These are phyloP conservation scores for Mayetiola destructor DNA, from an alignment of 2,888 invertebrate species.

Conservation along the genomic window DNA sequence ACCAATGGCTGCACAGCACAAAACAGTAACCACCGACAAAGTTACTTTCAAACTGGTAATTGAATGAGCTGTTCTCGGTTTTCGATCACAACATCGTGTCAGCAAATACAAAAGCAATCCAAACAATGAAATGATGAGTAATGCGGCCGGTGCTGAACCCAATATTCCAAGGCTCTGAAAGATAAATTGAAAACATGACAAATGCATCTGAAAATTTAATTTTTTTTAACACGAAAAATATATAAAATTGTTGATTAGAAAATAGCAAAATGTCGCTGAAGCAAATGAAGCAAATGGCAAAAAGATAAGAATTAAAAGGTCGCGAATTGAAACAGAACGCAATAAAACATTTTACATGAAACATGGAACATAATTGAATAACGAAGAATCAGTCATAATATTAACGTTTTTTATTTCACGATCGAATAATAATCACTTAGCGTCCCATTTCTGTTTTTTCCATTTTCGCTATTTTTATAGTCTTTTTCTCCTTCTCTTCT, in stretches of 20 bases:
- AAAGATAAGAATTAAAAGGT: background rate
- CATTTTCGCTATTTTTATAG: too few species aligned
- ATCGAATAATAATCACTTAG: too few species aligned
- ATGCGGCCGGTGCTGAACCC: constrained; percentile 84
- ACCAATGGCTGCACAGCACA: constrained; percentile 82
- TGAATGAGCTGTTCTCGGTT: constrained; percentile 74
- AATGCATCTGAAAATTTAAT: too few species aligned
- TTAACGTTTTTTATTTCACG: too few species aligned
- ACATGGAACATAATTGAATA: too few species aligned
- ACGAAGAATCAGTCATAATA: too few species aligned
- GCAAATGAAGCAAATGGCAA: background rate
- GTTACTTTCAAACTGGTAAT: constrained; percentile 75
- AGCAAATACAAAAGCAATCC: constrained; percentile 82
- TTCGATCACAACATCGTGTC: constrained; percentile 89
- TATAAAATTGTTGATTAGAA: background rate
- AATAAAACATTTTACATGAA: too few species aligned
- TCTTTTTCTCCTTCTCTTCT: too few species aligned
- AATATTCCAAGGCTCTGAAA: constrained; percentile 89
- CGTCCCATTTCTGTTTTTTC: too few species aligned
- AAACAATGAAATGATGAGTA: constrained; percentile 79
- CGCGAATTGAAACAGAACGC: background rate
- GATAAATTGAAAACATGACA: constrained; percentile 18
- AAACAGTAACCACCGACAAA: constrained; percentile 64
- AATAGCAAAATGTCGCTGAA: background rate
- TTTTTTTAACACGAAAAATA: too few species aligned